These are phyloP conservation scores for Sebastes taczanowskii DNA, from an alignment of 2,797 vertebrate species.

Conservation along the genomic window DNA sequence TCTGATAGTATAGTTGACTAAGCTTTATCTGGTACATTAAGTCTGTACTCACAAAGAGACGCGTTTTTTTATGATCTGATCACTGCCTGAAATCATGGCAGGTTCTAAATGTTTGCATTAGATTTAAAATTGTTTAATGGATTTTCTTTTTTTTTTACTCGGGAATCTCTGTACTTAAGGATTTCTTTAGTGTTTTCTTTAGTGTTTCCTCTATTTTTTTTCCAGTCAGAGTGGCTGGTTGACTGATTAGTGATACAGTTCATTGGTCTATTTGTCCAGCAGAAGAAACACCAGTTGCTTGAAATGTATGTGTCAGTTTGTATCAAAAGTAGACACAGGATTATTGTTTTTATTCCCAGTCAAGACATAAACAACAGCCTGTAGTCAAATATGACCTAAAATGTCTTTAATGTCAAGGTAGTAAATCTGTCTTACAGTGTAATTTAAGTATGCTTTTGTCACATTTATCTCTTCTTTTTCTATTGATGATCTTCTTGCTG, in stretches of 20 bases:
- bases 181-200: conserved; percentile 19
- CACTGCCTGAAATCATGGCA: background rate
- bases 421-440: background rate
- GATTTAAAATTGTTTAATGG: conserved; percentile 20
- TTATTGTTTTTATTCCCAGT: background rate
- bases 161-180: background rate
- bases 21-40: background rate
- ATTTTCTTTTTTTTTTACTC: background rate
- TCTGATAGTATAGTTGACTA: background rate
- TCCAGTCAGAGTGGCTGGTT: background rate
- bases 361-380: background rate
- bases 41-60: background rate
- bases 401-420: background rate
- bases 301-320: background rate
- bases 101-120: conserved; percentile 9
- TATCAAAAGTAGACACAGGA: background rate
- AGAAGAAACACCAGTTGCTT: background rate
- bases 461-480: background rate
- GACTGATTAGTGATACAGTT: background rate
- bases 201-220: conserved; percentile 16
- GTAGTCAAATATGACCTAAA: background rate
- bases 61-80: background rate
- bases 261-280: background rate
- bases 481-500: background rate
- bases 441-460: background rate